Base-by-base conservation (phyloP, 2,113 vertebrate species). In the Dicerorhinus sumatrensis region DNA sequence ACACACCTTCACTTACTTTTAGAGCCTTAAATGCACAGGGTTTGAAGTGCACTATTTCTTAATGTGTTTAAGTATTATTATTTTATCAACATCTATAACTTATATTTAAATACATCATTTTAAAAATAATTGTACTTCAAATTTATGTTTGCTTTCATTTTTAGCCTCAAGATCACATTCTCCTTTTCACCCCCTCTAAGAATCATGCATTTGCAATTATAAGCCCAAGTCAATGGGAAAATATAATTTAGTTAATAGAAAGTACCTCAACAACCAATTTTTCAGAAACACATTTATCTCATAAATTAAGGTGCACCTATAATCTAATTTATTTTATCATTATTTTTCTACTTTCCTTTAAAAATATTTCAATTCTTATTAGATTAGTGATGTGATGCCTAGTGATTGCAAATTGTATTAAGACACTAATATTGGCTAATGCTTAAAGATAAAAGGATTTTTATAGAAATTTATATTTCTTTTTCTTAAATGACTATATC, bases 181-280 rank as follows among this genome's bases (percentile, higher is more conserved):
- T 56, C 14, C 5, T 89, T 75, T 86, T 51, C 8, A 39, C 8
- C 9, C 20, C 18, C 46, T 70, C 14, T 36, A 95, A 79, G 77
- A 93, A 63, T 69, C 46, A 76, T 84, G 48, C 20, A 36, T 95
- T 62, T 97, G 46, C 62, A 89, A 89, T 97, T 85, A 86, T 23
- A 75, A 96, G 29, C 65, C 27, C n/a, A 91, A 69, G 51, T 94
- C 96, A 86, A 95, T 93, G 51, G n/a, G 62, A 89, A 96, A 96
- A 96, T 89, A 94, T 89, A 97, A 97, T 97, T 97, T 96, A 96
- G 80, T 96, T 97, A 98, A 95, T 96, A 97, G 96, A 96, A 95
- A 97, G 97, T 93, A 86, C 65, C 73, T 89, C 33, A 8, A 94
- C 7, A 80, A 72, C 39, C 56, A 93, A 97, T 97, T 77, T 97